Evolutionary conservation across 2,797 vertebrate genomes (phyloP).

Genomic region (Onychomys leucogaster): DNA sequence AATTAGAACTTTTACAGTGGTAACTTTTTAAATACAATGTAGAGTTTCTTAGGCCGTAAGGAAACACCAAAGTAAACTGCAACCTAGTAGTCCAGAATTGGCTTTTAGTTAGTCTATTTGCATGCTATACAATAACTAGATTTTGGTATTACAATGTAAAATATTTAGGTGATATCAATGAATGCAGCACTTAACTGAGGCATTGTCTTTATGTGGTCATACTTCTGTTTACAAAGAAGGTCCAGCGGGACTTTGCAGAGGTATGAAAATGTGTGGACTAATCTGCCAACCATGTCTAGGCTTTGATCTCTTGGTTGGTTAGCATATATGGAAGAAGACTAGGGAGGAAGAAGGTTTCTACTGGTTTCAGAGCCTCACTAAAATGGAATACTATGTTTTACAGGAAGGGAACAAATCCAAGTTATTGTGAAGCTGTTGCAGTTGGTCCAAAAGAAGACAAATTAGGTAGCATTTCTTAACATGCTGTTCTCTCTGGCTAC

Average conservation of each 20-base stretch:
- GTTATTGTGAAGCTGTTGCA: conserved; percentile 2
- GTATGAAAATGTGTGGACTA: neutral
- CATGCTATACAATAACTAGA: conserved; percentile 27
- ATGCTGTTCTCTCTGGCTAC: neutral
- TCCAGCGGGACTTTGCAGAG: neutral
- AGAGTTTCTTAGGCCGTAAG: conserved; percentile 51
- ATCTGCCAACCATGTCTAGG: conserved; percentile 35
- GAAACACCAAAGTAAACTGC: conserved; percentile 17
- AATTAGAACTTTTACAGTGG: conserved; percentile 36
- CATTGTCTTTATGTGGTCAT: conserved; percentile 26
- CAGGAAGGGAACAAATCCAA: neutral
- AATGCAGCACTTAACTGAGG: conserved; percentile 36
- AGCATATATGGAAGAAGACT: neutral
- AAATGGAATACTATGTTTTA: neutral
- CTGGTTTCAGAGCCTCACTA: conserved; percentile 35
- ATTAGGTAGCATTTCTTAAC: neutral
- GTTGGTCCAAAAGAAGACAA: neutral
- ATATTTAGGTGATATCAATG: conserved; percentile 19
- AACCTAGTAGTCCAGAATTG: neutral
- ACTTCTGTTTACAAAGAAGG: neutral
- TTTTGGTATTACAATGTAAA: neutral
- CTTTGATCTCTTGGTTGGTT: neutral
- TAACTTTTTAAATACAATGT: conserved; percentile 32
- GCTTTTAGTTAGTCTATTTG: conserved; percentile 43
- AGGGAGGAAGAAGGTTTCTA: neutral